Evolutionary conservation across 2,113 vertebrate species (phyloP), one percentile per base, ranked within the genome.

Genomic region (Azemiops feae): DNA sequence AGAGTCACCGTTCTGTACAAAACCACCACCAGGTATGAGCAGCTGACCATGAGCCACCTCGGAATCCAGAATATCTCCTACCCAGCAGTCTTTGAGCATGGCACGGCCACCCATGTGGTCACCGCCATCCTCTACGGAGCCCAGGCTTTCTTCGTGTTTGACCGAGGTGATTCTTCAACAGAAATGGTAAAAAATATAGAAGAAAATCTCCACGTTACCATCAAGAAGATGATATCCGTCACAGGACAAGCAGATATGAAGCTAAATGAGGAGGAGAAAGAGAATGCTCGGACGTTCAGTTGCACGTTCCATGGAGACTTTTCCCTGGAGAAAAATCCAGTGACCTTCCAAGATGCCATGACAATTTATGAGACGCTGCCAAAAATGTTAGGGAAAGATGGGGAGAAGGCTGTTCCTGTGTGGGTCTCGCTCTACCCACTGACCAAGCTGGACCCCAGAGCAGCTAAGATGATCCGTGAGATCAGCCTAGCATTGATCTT

Each of bases 381-480:
- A 10, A 54, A 12, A 16, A 1, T 96, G 22, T 89, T 97, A 22
- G 96, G 97, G 43, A 1, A 12, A 1, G 74, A 93, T 0, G 93
- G 94, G 30, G 94, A 97, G 57, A 95, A 97, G 0, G 94, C 95
- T 1, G 94, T 98, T 16, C 97, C 98, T 85, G 0, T 97, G 34
- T 96, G 47, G 58, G 97, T 97, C 52, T 53, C 2, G 52, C 52
- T 53, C 52, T 14, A 53, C 52, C 52, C 52, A 3, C 12, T 53
- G 52, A 53, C 52, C 52, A 53, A 53, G 5, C 52, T 53, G 2
- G 8, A 50, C 47, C 7, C 47, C 47, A 50, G 1, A 9, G 47
- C 47, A 9, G 47, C 47, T 50, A 50, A 50, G 1, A 50, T 50
- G 47, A 8, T 50, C 47, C 47, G 47, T 9, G 47, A 50, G 47